These are phyloP conservation scores for Mionectes olivaceus DNA, from an alignment of 2,797 vertebrate species.

Conservation along the genomic window DNA sequence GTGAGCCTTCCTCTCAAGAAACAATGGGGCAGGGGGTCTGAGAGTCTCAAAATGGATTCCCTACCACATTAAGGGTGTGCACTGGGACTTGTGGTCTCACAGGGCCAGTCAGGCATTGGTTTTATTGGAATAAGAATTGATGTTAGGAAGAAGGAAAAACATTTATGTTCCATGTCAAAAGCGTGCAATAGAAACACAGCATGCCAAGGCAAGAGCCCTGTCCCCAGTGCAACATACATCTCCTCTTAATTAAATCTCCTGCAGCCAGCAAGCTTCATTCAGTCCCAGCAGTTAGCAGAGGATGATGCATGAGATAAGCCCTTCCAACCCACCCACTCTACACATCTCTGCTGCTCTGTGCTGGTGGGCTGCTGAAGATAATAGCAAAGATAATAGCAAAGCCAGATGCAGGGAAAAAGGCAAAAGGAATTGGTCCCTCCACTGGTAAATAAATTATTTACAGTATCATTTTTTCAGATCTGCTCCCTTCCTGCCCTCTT, in stretches of 20 bases:
- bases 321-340: not conserved
- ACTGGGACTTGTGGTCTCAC: not conserved
- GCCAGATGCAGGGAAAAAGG: not conserved
- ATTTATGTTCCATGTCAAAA: not conserved
- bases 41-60: not conserved
- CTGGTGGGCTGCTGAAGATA: not conserved
- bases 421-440: not conserved
- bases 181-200: not conserved
- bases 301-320: conserved; percentile 10
- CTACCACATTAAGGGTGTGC: not conserved
- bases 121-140: not conserved
- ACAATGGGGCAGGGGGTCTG: not conserved
- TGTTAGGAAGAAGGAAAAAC: not conserved
- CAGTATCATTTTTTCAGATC: not conserved
- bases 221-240: conserved; percentile 10
- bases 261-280: conserved; percentile 10
- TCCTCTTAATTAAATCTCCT: conserved; percentile 59
- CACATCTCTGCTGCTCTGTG: not conserved
- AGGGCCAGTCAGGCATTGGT: not conserved
- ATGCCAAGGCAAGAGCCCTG: not conserved
- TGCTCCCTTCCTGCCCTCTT: not conserved
- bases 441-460: not conserved
- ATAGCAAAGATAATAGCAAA: conserved; percentile 6
- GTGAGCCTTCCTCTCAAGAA: not conserved
- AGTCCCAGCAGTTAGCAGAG: not conserved